Base-by-base conservation (phyloP, 2,113 vertebrate genomes). In the Ictidomys tridecemlineatus region DNA sequence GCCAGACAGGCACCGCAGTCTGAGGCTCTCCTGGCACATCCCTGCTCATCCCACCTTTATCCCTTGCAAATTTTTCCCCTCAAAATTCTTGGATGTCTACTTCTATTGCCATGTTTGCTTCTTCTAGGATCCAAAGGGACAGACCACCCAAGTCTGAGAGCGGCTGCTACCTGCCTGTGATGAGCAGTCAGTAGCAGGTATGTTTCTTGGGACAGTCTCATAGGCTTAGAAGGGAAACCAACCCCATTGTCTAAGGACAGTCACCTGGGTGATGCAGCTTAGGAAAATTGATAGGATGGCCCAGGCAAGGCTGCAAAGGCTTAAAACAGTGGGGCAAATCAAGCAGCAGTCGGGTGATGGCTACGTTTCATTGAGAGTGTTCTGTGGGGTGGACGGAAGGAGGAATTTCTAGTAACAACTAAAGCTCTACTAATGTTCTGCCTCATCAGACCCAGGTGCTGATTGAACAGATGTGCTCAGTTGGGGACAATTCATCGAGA, bases 1-100 rank as follows among this genome's bases (percentile, higher is more conserved):
- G 51, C 48, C 74, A 42, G 39, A 30, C 22, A 0, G 1, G 79
- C 73, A 32, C 0, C 16, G 5, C 0, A 5, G 37, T 32, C 42
- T 42, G 42, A 45, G 17, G 10, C 61, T 78, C n/a, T 28, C 37
- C 13, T 11, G 13, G 13, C 17, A 39, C 12, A 8, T 18, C 32
- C 39, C 11, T 51, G 24, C 61, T 92, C 53, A 24, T 28, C 37
- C 48, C 14, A 39, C 34, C 39, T 65, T 80, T 14, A 74, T 6
- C 17, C 8, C 77, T 93, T 61, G 58, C 16, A 30, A 42, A 10
- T 8, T 3, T 17, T 51, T 84, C n/a, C 24, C 24, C 16, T 45
- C 3, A 45, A 26, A 42, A 24, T 79, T 37, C 28, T 7, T 30
- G 12, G 39, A 53, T 56, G 42, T 39, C 76, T 73, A 42, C 32